Conservation (phyloP, 2,797 vertebrate genomes). For the Sebastes steindachneri region DNA sequence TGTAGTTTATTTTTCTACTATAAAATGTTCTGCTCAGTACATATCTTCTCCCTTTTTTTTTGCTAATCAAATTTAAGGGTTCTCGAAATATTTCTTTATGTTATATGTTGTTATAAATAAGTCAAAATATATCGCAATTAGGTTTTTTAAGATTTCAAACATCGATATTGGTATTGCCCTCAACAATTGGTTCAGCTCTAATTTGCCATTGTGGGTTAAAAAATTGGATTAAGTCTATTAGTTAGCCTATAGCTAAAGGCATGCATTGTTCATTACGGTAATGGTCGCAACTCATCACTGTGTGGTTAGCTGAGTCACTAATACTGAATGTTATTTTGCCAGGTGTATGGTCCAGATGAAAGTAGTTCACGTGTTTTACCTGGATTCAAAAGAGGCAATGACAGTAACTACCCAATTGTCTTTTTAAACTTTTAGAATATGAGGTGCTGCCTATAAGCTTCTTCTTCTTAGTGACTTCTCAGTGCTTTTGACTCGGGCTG, state of each 20-base stretch:
- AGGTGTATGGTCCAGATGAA: neutral
- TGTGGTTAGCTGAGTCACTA: neutral
- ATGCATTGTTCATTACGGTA: neutral
- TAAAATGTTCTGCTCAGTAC: neutral
- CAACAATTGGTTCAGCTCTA: neutral
- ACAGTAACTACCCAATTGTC: neutral
- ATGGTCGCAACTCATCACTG: neutral
- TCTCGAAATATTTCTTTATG: neutral
- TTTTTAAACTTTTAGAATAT: neutral
- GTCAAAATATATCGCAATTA: neutral
- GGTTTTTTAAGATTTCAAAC: neutral
- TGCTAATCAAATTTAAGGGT: neutral
- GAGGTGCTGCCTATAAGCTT: neutral
- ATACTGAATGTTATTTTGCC: neutral
- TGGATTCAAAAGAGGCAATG: neutral
- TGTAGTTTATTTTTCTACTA: neutral
- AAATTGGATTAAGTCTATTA: neutral
- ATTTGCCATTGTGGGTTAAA: neutral
- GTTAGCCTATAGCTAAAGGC: neutral
- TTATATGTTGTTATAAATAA: neutral
- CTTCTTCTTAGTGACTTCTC: neutral
- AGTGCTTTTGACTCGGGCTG: neutral
- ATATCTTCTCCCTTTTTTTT: neutral
- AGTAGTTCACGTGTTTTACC: neutral
- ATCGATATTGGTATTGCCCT: neutral